phyloP scores from a whole-genome alignment of 2,113 vertebrate genomes.

The Tragulus kanchil region DNA sequence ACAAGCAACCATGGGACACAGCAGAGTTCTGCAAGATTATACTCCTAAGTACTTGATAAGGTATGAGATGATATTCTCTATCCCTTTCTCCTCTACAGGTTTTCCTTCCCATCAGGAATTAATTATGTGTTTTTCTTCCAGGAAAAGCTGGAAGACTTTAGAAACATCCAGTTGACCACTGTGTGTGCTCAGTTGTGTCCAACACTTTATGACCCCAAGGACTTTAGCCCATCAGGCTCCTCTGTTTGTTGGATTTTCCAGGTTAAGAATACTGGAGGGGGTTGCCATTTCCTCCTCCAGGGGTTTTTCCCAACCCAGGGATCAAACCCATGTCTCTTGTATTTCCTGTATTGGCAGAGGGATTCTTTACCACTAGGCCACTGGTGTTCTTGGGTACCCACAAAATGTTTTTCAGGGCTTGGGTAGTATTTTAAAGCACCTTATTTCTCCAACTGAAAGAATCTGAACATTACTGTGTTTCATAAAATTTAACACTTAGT shows the following conservation, averaged over 20 bases:
- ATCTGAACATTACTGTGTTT: not conserved
- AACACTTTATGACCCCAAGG: not conserved
- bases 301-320: not conserved
- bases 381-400: not conserved
- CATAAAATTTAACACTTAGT: not conserved
- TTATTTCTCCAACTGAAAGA: slow-evolving; percentile 27
- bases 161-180: not conserved
- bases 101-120: not conserved
- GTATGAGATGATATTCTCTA: not conserved
- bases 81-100: not conserved
- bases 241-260: not conserved
- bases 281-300: not conserved
- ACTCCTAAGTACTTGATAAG: not conserved
- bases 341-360: not conserved
- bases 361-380: not conserved
- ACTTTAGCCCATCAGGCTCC: not conserved
- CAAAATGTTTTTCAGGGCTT: not conserved
- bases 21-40: not conserved
- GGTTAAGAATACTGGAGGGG: not conserved
- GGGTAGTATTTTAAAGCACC: not conserved
- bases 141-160: slow-evolving; percentile 16
- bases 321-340: not conserved
- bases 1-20: not conserved
- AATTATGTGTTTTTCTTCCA: not conserved
- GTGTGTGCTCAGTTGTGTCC: not conserved